These are phyloP conservation scores for Aspidiotus rigidus DNA, from an alignment of 2,888 invertebrate species.

Conservation along the genomic window DNA sequence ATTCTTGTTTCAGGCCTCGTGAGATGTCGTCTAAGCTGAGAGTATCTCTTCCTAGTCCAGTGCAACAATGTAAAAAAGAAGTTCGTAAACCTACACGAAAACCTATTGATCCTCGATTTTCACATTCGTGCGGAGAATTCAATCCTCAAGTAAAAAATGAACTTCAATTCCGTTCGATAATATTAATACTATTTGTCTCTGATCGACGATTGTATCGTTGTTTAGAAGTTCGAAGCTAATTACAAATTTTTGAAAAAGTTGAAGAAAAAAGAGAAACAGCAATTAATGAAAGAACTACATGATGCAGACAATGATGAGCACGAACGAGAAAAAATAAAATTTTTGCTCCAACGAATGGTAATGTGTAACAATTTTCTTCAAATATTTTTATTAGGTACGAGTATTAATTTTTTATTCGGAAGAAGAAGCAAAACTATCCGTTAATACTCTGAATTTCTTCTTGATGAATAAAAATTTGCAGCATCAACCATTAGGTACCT, in stretches of 20 bases:
- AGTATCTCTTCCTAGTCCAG: background rate
- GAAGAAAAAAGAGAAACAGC: constrained; percentile 19
- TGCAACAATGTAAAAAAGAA: background rate
- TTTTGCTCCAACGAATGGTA: constrained; percentile 13
- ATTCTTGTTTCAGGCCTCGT: constrained; percentile 11
- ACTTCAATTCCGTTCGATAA: background rate
- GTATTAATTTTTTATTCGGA: no score
- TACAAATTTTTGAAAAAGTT: constrained; percentile 22
- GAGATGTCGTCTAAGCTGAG: constrained; percentile 8
- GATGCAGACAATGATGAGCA: background rate
- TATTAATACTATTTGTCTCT: background rate
- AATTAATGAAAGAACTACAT: background rate
- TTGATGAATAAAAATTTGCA: no score
- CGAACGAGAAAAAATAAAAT: constrained; percentile 19
- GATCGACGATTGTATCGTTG: background rate
- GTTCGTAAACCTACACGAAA: background rate
- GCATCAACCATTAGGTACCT: no score
- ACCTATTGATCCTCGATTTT: constrained; percentile 21
- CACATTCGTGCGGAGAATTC: constrained; percentile 1
- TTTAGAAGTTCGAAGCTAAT: constrained; percentile 12
- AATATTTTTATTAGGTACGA: no score
- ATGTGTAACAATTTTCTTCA: background rate
- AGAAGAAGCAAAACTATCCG: no score
- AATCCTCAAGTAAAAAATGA: background rate
- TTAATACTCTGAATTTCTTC: no score